Conservation (phyloP, 2,797 vertebrate genomes). For the Scyliorhinus canicula region DNA sequence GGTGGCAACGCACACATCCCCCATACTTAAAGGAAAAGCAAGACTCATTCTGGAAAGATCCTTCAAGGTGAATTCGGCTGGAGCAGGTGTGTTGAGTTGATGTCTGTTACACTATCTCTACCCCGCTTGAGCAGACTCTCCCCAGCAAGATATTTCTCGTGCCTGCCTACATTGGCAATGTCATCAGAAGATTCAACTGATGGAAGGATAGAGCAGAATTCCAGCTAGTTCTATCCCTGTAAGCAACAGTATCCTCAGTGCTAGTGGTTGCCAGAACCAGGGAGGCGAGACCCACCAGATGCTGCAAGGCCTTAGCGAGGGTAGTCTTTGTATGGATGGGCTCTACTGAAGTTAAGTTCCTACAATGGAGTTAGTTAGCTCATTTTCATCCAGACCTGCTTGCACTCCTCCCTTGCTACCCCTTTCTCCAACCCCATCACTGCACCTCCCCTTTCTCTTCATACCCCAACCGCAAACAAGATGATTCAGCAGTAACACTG, state of each 20-base stretch:
- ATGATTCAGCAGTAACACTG: not conserved
- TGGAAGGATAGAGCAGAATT: not conserved
- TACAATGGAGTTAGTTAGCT: not conserved
- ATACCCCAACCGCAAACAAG: not conserved
- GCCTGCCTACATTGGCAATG: not conserved
- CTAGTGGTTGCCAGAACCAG: not conserved
- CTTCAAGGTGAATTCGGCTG: not conserved
- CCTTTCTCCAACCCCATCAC: not conserved
- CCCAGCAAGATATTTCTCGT: not conserved
- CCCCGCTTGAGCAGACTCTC: not conserved
- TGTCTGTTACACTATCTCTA: not conserved
- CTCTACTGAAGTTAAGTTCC: not conserved
- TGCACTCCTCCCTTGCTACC: not conserved
- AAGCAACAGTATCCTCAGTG: not conserved
- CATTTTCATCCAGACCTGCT: no score
- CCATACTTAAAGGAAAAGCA: not conserved
- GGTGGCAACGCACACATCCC: not conserved
- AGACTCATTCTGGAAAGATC: not conserved
- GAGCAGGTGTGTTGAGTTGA: not conserved
- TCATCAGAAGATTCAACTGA: not conserved
- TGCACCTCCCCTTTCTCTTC: not conserved
- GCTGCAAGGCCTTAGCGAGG: not conserved
- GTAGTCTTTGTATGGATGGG: not conserved
- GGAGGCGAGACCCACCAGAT: not conserved
- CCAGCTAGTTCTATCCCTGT: not conserved